phyloP scores from a whole-genome alignment of 1,140 invertebrate genomes.

The Drosophila albomicans region DNA sequence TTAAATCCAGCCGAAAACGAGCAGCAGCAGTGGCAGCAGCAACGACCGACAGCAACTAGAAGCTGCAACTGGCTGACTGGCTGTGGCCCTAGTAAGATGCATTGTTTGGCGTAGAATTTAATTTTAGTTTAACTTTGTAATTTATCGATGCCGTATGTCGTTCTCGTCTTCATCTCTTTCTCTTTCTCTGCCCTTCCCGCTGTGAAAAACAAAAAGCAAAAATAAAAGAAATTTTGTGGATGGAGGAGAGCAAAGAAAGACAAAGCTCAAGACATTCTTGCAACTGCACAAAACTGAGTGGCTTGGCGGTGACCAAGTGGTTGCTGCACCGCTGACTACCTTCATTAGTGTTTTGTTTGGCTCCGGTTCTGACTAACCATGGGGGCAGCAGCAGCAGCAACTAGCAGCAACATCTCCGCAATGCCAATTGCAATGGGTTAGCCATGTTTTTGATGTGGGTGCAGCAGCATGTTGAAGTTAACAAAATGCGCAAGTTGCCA shows the following conservation, averaged over 20 bases:
- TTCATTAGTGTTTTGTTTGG: slow-evolving; percentile 83
- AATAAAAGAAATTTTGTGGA: slow-evolving; percentile 11
- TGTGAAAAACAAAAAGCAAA: slow-evolving; percentile 5
- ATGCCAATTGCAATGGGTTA: background rate
- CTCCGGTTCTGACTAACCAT: slow-evolving; percentile 64
- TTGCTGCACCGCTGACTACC: slow-evolving; percentile 67
- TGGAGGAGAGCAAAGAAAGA: slow-evolving; percentile 32
- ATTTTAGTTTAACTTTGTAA: slow-evolving; percentile 84
- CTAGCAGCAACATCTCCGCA: background rate
- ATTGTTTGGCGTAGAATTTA: slow-evolving; percentile 84
- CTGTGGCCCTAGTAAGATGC: slow-evolving; percentile 63
- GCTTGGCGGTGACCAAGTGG: slow-evolving; percentile 49
- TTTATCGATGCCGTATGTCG: slow-evolving; percentile 83
- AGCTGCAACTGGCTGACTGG: slow-evolving; percentile 9
- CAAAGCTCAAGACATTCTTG: slow-evolving; percentile 52
- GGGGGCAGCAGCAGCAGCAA: slow-evolving; percentile 36
- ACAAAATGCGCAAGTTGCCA: slow-evolving; percentile 54
- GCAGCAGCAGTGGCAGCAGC: slow-evolving; percentile 24
- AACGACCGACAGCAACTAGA: slow-evolving; percentile 24
- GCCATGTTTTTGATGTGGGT: slow-evolving; percentile 57
- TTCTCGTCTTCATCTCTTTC: slow-evolving; percentile 37
- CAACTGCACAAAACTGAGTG: slow-evolving; percentile 27
- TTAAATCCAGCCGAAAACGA: slow-evolving; percentile 80
- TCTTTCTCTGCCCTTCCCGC: background rate
- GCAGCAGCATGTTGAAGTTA: slow-evolving; percentile 63